These are phyloP conservation scores for Nasua narica DNA, from an alignment of 2,797 vertebrate species.

Conservation along the genomic window DNA sequence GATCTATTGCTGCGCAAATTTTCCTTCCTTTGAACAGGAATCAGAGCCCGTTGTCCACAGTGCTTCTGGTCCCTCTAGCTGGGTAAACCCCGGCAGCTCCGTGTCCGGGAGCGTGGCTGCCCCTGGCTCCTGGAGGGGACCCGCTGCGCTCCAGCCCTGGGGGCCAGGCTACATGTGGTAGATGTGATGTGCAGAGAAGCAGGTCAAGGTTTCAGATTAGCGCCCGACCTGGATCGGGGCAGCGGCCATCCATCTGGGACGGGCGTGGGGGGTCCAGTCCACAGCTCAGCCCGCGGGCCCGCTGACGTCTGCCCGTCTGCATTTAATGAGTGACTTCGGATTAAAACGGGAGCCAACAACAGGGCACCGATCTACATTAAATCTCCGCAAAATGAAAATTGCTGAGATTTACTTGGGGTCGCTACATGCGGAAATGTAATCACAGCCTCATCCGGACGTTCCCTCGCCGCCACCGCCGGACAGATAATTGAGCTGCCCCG, in stretches of 20 bases:
- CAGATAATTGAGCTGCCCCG: conserved; percentile 78
- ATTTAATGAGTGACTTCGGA: conserved; percentile 92
- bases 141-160: neutral
- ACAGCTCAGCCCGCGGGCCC: conserved; percentile 84
- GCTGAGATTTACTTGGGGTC: conserved; percentile 95
- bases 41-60: too few relatives aligned
- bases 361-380: conserved; percentile 92
- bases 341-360: conserved; percentile 87
- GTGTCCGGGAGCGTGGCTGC: rapidly evolving
- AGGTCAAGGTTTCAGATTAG: conserved; percentile 87
- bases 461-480: conserved; percentile 73
- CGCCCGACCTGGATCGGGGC: conserved; percentile 85
- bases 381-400: conserved; percentile 98
- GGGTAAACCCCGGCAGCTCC: neutral
- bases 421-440: conserved; percentile 94
- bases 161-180: conserved; percentile 81
- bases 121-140: rapidly evolving
- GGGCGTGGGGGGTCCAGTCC: conserved; percentile 81
- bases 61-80: rapidly evolving
- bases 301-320: conserved; percentile 88
- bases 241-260: conserved; percentile 87
- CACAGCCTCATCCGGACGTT: conserved; percentile 85
- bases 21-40: neutral
- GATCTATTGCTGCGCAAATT: rapidly evolving
- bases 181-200: conserved; percentile 83